Conservation (phyloP, 1,140 invertebrate genomes). For the Prorops nasuta region DNA sequence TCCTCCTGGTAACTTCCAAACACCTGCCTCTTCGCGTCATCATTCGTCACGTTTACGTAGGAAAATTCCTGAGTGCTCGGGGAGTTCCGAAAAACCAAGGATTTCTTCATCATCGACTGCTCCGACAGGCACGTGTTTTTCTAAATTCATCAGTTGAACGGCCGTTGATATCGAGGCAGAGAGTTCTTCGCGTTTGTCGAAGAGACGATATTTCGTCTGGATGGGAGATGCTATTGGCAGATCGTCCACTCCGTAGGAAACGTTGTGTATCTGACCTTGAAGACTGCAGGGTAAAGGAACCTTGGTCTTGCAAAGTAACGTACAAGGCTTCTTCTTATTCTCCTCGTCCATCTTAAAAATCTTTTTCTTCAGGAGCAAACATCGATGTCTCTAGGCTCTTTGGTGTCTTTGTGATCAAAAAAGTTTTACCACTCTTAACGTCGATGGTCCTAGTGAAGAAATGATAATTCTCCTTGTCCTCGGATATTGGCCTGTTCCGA, state of each 20-base stretch:
- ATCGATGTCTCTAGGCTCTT: constrained; percentile 19
- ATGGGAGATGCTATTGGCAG: constrained; percentile 14
- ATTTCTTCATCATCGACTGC: constrained; percentile 16
- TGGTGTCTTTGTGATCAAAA: constrained; percentile 29
- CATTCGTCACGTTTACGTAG: background rate
- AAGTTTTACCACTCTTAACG: constrained; percentile 34
- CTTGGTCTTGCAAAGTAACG: constrained; percentile 14
- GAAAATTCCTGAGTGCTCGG: constrained; percentile 15
- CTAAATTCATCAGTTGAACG: constrained; percentile 33
- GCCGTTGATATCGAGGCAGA: constrained; percentile 28
- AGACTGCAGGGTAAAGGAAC: constrained; percentile 17
- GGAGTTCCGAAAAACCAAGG: constrained; percentile 24
- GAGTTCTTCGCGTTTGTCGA: constrained; percentile 6
- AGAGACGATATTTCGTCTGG: constrained; percentile 27
- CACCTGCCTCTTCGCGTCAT: background rate
- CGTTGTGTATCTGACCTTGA: constrained; percentile 6
- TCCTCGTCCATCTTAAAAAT: constrained; percentile 15
- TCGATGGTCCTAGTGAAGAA: background rate
- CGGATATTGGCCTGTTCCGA: background rate
- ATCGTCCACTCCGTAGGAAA: constrained; percentile 13
- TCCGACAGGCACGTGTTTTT: constrained; percentile 26
- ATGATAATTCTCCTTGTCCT: background rate
- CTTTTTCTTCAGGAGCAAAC: constrained; percentile 22
- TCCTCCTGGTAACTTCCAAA: too few relatives aligned
- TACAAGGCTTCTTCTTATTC: background rate